phyloP scores from a whole-genome alignment of 2,888 invertebrate species.

The Ophion obscuratus region DNA sequence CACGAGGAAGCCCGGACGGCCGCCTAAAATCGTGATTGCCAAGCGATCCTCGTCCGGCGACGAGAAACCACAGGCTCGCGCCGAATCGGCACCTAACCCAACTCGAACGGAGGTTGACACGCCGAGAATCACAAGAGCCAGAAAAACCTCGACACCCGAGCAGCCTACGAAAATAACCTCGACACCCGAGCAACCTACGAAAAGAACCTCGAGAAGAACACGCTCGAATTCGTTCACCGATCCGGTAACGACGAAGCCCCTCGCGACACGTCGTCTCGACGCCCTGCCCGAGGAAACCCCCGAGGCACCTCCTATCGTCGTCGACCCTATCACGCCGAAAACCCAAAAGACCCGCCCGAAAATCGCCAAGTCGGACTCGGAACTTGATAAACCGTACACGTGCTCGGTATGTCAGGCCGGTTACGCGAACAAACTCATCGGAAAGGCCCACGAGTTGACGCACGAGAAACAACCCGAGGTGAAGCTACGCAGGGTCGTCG shows the following conservation, averaged over 20 bases:
- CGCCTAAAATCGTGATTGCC: neutral
- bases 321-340: neutral
- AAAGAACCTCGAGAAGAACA: slow-evolving; percentile 12
- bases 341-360: slow-evolving; percentile 14
- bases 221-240: slow-evolving; percentile 52
- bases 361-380: slow-evolving; percentile 50
- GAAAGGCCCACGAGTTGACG: slow-evolving; percentile 75
- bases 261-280: neutral
- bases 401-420: slow-evolving; percentile 74
- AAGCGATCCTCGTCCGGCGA: neutral
- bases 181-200: neutral
- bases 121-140: neutral
- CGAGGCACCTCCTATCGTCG: neutral
- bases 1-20: neutral
- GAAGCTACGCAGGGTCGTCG: slow-evolving; percentile 71
- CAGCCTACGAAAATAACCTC: neutral
- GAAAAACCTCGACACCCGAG: neutral
- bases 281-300: slow-evolving; percentile 8
- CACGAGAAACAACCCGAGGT: slow-evolving; percentile 77
- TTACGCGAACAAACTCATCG: slow-evolving; percentile 74
- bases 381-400: slow-evolving; percentile 58
- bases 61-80: neutral
- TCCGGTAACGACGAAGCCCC: neutral
- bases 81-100: neutral
- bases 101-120: neutral